phyloP scores from a whole-genome alignment of 2,888 invertebrate species.

The Eristalinus aeneus region DNA sequence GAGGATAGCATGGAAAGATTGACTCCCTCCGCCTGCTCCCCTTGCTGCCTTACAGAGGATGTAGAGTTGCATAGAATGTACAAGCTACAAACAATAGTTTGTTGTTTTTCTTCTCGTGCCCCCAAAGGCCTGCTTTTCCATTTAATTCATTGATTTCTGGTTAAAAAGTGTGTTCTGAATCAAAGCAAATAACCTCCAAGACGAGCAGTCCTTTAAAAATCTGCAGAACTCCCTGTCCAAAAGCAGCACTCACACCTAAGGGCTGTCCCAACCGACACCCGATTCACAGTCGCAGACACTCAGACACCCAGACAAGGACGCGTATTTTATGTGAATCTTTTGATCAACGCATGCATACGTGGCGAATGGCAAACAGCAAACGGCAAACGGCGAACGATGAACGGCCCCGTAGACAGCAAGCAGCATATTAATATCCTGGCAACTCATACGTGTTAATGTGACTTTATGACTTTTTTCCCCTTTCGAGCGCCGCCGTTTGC shows the following conservation, averaged over 20 bases:
- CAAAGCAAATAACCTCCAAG: too few relatives aligned
- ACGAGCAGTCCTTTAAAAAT: too few relatives aligned
- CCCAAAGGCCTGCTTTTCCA: too few relatives aligned
- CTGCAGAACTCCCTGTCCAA: too few relatives aligned
- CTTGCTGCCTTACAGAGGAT: too few relatives aligned
- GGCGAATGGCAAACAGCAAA: background rate
- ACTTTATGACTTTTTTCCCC: conserved; percentile 72
- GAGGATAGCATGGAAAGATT: background rate
- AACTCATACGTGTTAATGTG: conserved; percentile 74
- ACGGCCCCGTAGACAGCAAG: conserved; percentile 38
- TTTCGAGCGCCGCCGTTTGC: background rate
- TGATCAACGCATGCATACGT: conserved; percentile 58
- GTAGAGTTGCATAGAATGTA: too few relatives aligned
- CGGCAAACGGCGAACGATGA: background rate
- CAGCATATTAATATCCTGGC: conserved; percentile 70
- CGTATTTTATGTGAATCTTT: conserved; percentile 34
- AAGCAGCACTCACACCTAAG: too few relatives aligned
- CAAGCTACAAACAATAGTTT: too few relatives aligned
- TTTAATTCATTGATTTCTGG: too few relatives aligned
- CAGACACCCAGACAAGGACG: conserved; percentile 27
- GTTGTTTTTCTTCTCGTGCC: too few relatives aligned
- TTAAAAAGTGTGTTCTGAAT: too few relatives aligned
- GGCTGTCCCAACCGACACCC: conserved; percentile 18
- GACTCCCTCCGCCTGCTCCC: too few relatives aligned
- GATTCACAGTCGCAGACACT: background rate